Evolutionary conservation across 2,888 invertebrate species (phyloP), one percentile per base, ranked within the genome.

Genomic region (Euplexia lucipara): DNA sequence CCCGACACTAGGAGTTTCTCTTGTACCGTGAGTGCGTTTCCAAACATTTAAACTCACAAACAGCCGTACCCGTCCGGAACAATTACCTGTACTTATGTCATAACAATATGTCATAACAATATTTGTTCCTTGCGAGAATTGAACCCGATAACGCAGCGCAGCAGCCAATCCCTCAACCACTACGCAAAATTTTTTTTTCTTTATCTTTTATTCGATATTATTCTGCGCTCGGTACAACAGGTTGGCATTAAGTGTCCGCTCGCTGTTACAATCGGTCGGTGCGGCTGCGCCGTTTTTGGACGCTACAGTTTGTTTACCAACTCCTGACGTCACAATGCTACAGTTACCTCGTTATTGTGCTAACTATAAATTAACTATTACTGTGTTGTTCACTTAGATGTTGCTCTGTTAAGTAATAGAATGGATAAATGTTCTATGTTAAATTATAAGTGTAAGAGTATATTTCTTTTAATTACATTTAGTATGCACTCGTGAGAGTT

Each of bases 251-350:
- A 70, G 72, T 82, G 74, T 82, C 76, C 66, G 71, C 74, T 63
- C 66, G 71, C 74, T 63, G 74, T 71, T 76, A 82, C 83, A 85
- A 86, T 85, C 82, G 81, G 78, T 81, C 66, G 70, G 71, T 75
- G 69, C 74, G 78, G 88, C 90, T 75, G 71, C 74, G 76, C 92
- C 91, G 79, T 90, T 90, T 93, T 91, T 81, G 92, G 92, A 76
- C 79, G 82, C 75, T 81, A 83, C 83, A 83, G 83, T 89, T 88
- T 84, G 87, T 89, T 88, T 86, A 87, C 86, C 83, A 70, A 71
- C 79, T 53, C 53, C 75, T 91, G 91, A 91, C 91, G 91, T 92
- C 90, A 91, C 88, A 87, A 88, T 88, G 82, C 86, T 70, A 76
- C 78, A 66, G 78, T 84, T 84, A 79, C 83, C 88, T 89, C 86